These are phyloP conservation scores for Dolichopus griseipennis DNA, from an alignment of 2,888 invertebrate genomes.

Conservation along the genomic window DNA sequence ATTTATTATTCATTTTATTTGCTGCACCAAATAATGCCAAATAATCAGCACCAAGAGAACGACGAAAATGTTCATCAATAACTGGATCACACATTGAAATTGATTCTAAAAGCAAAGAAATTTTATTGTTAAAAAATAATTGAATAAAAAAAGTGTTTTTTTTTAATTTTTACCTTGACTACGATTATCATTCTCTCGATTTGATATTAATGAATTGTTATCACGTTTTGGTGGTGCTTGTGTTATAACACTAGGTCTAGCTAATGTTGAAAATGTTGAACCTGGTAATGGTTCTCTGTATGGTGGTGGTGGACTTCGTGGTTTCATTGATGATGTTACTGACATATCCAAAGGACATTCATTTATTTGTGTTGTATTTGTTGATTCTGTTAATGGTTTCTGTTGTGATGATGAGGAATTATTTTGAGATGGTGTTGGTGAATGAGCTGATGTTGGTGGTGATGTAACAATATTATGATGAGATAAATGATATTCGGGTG, in stretches of 20 bases:
- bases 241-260: conserved; percentile 56
- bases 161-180: conserved; percentile 28
- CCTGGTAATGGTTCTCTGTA: conserved; percentile 41
- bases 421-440: conserved; percentile 4
- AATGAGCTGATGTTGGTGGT: conserved; percentile 24
- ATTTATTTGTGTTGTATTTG: conserved; percentile 24
- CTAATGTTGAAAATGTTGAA: conserved; percentile 33
- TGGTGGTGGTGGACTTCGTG: conserved; percentile 38
- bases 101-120: conserved; percentile 47
- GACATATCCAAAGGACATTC: conserved; percentile 43
- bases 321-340: conserved; percentile 35
- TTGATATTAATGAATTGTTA: conserved; percentile 28
- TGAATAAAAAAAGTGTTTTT: conserved; percentile 7
- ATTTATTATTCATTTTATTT: conserved; percentile 7
- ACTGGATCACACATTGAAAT: conserved; percentile 78
- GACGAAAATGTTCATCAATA: conserved; percentile 91
- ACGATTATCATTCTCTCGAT: conserved; percentile 36
- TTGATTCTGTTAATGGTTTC: conserved; percentile 29
- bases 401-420: conserved; percentile 12
- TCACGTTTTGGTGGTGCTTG: conserved; percentile 46
- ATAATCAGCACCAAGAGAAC: conserved; percentile 86
- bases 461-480: conserved; percentile 18
- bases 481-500: conserved; percentile 33
- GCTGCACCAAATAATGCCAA: conserved; percentile 75
- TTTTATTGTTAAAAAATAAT: conserved; percentile 8